These are phyloP conservation scores for Dinothrombium tinctorium DNA, from an alignment of 1,140 invertebrate genomes.

Conservation along the genomic window DNA sequence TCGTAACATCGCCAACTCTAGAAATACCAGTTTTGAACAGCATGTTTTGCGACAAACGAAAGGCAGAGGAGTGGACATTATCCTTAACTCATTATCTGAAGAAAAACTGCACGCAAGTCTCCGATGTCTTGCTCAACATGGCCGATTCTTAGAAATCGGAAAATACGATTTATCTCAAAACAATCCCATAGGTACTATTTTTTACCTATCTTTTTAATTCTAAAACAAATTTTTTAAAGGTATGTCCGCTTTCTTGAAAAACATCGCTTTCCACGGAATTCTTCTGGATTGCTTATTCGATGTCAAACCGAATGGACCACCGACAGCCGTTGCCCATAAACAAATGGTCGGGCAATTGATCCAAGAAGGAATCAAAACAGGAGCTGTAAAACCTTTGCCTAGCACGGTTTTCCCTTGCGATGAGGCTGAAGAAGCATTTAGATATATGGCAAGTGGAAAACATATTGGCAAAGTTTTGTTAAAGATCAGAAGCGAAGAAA, in stretches of 20 bases:
- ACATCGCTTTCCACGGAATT: constrained; percentile 88
- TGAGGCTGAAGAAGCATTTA: constrained; percentile 76
- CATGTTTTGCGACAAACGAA: constrained; percentile 47
- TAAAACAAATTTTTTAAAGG: constrained; percentile 28
- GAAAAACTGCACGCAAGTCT: constrained; percentile 22
- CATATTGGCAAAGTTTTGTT: constrained; percentile 77
- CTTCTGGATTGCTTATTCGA: constrained; percentile 71
- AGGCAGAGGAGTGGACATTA: constrained; percentile 38
- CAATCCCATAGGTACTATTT: constrained; percentile 38
- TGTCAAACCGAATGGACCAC: constrained; percentile 22
- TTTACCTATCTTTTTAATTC: constrained; percentile 22
- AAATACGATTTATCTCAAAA: constrained; percentile 89
- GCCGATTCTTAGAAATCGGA: constrained; percentile 86
- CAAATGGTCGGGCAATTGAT: constrained; percentile 29
- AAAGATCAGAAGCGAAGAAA: constrained; percentile 19
- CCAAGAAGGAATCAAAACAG: constrained; percentile 49
- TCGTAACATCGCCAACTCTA: constrained; percentile 65
- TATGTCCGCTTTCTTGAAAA: constrained; percentile 84
- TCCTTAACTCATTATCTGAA: constrained; percentile 29
- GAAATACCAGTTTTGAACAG: constrained; percentile 71
- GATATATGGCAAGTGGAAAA: constrained; percentile 84
- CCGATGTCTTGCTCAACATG: constrained; percentile 62
- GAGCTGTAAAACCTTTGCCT: constrained; percentile 58
- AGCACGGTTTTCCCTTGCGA: constrained; percentile 51
- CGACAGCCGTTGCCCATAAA: constrained; percentile 6